Evolutionary conservation across 2,797 vertebrate species (phyloP), one percentile per base, ranked within the genome.

Genomic region (Masticophis lateralis): DNA sequence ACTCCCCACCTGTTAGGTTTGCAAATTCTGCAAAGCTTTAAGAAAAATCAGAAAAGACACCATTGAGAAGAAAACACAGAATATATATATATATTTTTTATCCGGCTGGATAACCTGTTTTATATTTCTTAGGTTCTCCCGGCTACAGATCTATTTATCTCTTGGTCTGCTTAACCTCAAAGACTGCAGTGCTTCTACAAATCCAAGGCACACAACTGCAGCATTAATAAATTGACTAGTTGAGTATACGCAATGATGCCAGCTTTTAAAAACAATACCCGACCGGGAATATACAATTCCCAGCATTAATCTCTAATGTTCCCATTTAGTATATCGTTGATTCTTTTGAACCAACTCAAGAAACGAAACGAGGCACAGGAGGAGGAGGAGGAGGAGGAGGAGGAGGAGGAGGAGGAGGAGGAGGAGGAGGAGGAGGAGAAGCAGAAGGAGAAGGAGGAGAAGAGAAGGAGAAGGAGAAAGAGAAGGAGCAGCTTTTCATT

Each of bases 11-110:
- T 94, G 90, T 93, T 66, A 43, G n/a, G 27, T 9, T 60, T 13
- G 74, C 51, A 93, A 93, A 22, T 59, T 93, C 93, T 92, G 28
- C 91, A 93, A 92, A 96, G 94, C 28, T 66, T 61, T 66, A 2
- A 25, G 0, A 13, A 51, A 66, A 51, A n/a, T 10, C 66, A 66
- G 69, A 92, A 89, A 96, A 95, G 25, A 11, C 92, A 14, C 18
- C 69, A 90, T 37, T 91, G 60, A 94, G 86, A 55, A 91, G n/a
- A 22, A 95, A 91, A 53, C 55, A 37, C 37, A 37, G 37, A 37
- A 37, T 37, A 37, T 37, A 37, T 37, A 37, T 37, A 37, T 37
- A 37, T 37, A 37, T 37, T 1, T 1, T 37, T 37, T 37, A 37
- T 69, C 92, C 47, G 83, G 69, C 43, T 27, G 61, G 22, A 94